Evolutionary conservation across 2,797 vertebrate species (phyloP).

Genomic region (Sebastes glaucus): DNA sequence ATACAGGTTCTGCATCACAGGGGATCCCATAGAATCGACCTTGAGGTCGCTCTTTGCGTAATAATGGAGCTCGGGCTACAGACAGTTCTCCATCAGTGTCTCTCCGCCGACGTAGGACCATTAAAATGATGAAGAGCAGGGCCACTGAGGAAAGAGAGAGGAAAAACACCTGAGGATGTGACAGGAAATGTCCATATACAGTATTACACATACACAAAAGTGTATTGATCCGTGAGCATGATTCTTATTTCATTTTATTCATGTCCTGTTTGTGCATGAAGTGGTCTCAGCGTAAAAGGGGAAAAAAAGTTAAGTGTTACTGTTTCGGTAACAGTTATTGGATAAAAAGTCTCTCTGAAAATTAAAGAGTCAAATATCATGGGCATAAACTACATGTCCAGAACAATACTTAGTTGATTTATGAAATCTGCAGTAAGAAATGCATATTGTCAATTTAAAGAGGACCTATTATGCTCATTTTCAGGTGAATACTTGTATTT

Average conservation of each 20-base stretch:
- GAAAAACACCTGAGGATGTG: background rate
- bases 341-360: background rate
- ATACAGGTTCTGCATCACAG: constrained; percentile 87
- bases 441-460: too few species aligned
- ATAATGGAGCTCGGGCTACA: constrained; percentile 77
- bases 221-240: constrained; percentile 2
- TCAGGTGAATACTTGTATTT: too few species aligned
- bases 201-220: background rate
- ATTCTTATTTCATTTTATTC: constrained; percentile 25
- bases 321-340: background rate
- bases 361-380: background rate
- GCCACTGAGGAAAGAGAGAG: constrained; percentile 70
- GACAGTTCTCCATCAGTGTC: constrained; percentile 74
- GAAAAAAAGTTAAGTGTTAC: background rate
- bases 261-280: constrained; percentile 5
- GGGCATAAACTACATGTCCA: background rate
- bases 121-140: constrained; percentile 78
- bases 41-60: constrained; percentile 73
- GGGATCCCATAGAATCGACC: constrained; percentile 80
- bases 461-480: too few species aligned
- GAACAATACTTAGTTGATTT: background rate
- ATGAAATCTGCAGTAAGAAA: too few species aligned
- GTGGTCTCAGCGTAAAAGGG: background rate
- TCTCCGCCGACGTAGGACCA: constrained; percentile 78
- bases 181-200: background rate